These are phyloP conservation scores for Volucella zonaria DNA, from an alignment of 2,888 invertebrate genomes.

Conservation along the genomic window DNA sequence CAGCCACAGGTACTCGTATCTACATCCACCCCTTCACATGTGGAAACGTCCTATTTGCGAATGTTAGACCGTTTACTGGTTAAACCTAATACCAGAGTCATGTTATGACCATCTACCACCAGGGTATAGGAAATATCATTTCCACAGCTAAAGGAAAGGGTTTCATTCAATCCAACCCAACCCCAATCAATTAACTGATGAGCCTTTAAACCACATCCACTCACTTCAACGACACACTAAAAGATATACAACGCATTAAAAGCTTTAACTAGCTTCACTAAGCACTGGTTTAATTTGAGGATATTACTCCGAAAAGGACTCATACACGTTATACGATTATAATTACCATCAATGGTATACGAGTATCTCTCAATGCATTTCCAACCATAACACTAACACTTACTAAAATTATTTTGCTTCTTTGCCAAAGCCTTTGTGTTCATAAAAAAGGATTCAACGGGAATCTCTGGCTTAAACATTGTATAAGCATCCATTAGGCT, in stretches of 20 bases:
- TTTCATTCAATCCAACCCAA: not conserved
- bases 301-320: conserved; percentile 12
- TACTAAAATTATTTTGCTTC: conserved; percentile 26
- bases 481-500: conserved; percentile 26
- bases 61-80: not conserved
- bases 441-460: conserved; percentile 13
- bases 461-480: conserved; percentile 12
- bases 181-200: conserved; percentile 36
- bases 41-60: not conserved
- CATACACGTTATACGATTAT: not conserved
- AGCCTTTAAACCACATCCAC: not conserved
- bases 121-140: not conserved
- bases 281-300: not conserved
- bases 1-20: not conserved
- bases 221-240: not conserved
- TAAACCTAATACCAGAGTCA: not conserved
- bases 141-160: not conserved
- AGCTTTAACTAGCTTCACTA: not conserved
- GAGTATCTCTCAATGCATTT: conserved; percentile 16
- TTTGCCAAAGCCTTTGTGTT: not conserved
- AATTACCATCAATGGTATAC: too few species aligned
- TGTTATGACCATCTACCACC: not conserved
- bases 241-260: not conserved
- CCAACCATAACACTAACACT: conserved; percentile 4
- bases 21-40: not conserved